Conservation (phyloP, 2,888 invertebrate species). For the Plagodis dolabraria region DNA sequence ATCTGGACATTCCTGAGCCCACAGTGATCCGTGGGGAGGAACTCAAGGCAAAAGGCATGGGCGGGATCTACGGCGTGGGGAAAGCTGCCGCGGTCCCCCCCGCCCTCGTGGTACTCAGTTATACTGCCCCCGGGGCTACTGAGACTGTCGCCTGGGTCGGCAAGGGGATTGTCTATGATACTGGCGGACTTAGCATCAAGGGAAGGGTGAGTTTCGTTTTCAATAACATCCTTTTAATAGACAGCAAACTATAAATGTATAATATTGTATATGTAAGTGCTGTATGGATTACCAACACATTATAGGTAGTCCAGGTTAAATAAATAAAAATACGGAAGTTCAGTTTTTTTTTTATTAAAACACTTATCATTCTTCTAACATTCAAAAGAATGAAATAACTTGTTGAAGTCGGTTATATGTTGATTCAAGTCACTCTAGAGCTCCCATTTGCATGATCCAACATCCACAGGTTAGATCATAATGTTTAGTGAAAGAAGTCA, state of each 20-base stretch:
- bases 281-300: too few relatives aligned
- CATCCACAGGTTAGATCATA: not conserved
- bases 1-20: conserved; percentile 87
- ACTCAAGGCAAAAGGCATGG: conserved; percentile 90
- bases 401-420: not conserved
- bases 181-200: conserved; percentile 96
- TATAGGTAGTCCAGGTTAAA: too few relatives aligned
- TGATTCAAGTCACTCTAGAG: not conserved
- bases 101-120: conserved; percentile 87
- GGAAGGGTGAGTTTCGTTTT: conserved; percentile 85
- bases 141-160: conserved; percentile 94
- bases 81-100: conserved; percentile 80
- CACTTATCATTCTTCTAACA: too few relatives aligned
- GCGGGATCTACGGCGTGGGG: conserved; percentile 95
- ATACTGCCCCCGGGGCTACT: conserved; percentile 84
- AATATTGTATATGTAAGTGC: too few relatives aligned
- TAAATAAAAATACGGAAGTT: too few relatives aligned
- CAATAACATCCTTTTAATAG: too few relatives aligned
- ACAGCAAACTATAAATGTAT: too few relatives aligned
- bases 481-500: too few relatives aligned
- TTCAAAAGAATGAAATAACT: not conserved
- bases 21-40: conserved; percentile 92
- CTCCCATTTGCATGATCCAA: not conserved
- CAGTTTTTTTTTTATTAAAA: too few relatives aligned
- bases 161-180: conserved; percentile 97